phyloP scores from a whole-genome alignment of 2,888 invertebrate genomes.

The Neocrepidodera transversa region DNA sequence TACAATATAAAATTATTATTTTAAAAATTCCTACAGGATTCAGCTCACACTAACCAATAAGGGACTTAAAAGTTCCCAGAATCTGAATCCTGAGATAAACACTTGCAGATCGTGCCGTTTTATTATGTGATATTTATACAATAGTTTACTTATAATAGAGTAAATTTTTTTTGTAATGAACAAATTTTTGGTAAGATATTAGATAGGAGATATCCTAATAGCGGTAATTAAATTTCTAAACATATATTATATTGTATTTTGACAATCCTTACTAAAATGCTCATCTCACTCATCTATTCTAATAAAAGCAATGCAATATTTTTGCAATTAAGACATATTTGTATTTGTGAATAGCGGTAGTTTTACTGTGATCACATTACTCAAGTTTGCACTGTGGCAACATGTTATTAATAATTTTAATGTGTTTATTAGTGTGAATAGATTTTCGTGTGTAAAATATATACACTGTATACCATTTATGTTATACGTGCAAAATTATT shows the following conservation, averaged over 20 bases:
- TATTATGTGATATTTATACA: no score
- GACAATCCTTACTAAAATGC: slow-evolving; percentile 45
- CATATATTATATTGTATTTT: slow-evolving; percentile 28
- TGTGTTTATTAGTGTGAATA: slow-evolving; percentile 38
- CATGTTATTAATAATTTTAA: slow-evolving; percentile 45
- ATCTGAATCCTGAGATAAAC: no score
- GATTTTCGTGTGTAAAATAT: slow-evolving; percentile 28
- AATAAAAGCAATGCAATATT: slow-evolving; percentile 44
- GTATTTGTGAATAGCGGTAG: slow-evolving; percentile 48
- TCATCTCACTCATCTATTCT: slow-evolving; percentile 51
- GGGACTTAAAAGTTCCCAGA: no score
- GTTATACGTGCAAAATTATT: slow-evolving; percentile 18
- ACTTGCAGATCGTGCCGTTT: no score
- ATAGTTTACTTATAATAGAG: no score
- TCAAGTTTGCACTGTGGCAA: slow-evolving; percentile 52
- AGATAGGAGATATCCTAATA: not conserved
- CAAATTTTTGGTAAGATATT: no score
- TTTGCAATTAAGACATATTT: slow-evolving; percentile 39
- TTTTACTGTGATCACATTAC: slow-evolving; percentile 56
- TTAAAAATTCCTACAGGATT: no score
- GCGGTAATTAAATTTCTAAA: not conserved
- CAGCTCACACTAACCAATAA: no score
- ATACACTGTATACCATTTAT: slow-evolving; percentile 13
- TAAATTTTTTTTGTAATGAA: not conserved
- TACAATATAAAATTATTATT: no score